Percentiles rank a stretch among this genome's conserved stretches.
phyloP scores from a whole-genome alignment of 2,113 vertebrate genomes.

The Naja naja region DNA sequence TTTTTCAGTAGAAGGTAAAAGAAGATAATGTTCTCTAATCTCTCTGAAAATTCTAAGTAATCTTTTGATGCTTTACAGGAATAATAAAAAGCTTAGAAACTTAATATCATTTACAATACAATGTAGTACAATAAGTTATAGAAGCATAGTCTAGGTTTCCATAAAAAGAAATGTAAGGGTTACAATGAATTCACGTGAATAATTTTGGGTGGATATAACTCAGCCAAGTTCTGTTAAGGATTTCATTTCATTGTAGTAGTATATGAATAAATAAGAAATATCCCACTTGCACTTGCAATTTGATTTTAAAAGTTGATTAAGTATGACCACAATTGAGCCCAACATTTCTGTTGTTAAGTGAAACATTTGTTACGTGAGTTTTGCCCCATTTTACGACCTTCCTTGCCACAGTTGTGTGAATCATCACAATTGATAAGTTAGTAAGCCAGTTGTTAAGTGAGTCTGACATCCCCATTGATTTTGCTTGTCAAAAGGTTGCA shows the following conservation, averaged over 20 bases:
- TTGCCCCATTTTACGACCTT: no score
- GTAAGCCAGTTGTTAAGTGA: no score
- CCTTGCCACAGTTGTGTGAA: no score
- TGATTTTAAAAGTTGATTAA: neutral
- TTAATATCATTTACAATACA: neutral
- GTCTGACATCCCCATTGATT: no score
- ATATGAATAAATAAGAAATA: neutral
- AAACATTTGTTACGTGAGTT: no score
- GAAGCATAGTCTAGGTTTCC: neutral
- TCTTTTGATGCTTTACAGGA: neutral
- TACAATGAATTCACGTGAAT: neutral
- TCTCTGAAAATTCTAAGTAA: neutral
- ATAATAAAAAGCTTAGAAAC: neutral
- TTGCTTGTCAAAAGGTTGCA: no score
- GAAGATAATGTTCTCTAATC: neutral
- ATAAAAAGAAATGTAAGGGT: neutral
- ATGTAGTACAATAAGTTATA: neutral
- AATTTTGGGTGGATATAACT: neutral
- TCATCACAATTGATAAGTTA: no score
- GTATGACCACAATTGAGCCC: no score
- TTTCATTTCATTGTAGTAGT: neutral
- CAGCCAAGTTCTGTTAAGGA: neutral
- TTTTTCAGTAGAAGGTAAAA: neutral
- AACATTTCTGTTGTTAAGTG: no score
- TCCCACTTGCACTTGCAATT: neutral